Percentiles rank a stretch among this genome's conserved stretches.
Evolutionary conservation across 1,140 invertebrate species (phyloP).

Genomic region (Drosophila aff.): DNA sequence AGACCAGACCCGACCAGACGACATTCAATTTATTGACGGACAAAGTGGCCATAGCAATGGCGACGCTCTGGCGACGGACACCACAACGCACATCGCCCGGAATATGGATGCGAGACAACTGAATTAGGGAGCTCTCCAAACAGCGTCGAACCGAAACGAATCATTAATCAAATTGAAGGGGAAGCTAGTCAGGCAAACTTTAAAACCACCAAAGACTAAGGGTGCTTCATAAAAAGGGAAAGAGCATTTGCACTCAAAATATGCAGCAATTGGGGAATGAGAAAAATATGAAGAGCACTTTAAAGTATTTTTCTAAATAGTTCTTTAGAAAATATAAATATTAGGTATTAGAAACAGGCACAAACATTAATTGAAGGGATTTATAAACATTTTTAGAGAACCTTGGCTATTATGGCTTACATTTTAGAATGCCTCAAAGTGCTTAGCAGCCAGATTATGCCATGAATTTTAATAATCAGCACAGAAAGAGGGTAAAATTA

Average conservation of each 20-base stretch:
- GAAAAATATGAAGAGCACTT: not conserved
- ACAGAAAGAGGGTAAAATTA: not conserved
- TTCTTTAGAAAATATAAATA: not conserved
- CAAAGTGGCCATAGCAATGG: constrained; percentile 61
- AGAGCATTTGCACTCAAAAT: not conserved
- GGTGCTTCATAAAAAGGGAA: no score
- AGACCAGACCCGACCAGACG: constrained; percentile 45
- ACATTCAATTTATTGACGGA: constrained; percentile 81
- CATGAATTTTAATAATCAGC: not conserved
- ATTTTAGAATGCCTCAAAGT: no score
- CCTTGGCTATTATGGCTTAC: not conserved
- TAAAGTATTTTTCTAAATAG: not conserved
- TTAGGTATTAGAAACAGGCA: not conserved
- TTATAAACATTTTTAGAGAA: not conserved
- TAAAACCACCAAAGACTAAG: constrained; percentile 13
- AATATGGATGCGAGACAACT: constrained; percentile 29
- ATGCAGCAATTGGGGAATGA: not conserved
- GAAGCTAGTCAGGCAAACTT: constrained; percentile 15
- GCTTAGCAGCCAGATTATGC: no score
- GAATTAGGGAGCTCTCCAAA: constrained; percentile 33
- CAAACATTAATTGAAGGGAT: not conserved
- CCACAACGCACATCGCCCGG: constrained; percentile 13
- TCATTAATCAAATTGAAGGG: constrained; percentile 43
- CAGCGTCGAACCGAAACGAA: constrained; percentile 21
- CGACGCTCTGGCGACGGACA: constrained; percentile 60